Base-by-base conservation (phyloP, 2,113 vertebrate genomes). In the Erythrocercus mccallii region DNA sequence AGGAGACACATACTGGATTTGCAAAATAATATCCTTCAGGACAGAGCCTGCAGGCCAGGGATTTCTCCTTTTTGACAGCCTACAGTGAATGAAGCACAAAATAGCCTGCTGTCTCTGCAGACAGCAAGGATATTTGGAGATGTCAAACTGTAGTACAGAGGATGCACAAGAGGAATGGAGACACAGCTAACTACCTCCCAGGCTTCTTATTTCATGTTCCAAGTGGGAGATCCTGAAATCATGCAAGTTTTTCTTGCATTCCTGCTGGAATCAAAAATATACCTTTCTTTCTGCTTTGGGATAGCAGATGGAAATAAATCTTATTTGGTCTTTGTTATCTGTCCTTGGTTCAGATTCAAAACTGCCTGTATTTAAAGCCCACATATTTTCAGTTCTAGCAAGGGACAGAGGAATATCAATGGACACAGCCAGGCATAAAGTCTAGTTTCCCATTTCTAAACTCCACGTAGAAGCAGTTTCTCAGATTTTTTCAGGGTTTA, bases 31-130 rank as follows among this genome's bases (percentile, higher is more conserved):
- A 89, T 89, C 91, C 88, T 92, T 35, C 69, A 92, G 88, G 95
- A 94, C 88, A 78, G 91, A 92, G 86, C 77, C 88, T 6, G 2
- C 47, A 68, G 92, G 91, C 94, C 91, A 94, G 61, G 77, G 69
- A 88, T 91, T 95, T 97, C 90, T 96, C 74, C 86, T 93, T 84
- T 94, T 73, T 91, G 58, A 94, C 91, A 96, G 94, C 70, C 89
- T 72, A 79, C 40, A 72, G 93, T 72, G 96, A 96, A 91, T 72
- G 92, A 89, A 95, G 91, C 89, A 95, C 96, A 91, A 87, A 91
- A 94, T 80, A 95, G 92, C 89, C 86, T 94, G 83, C 93, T 94
- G 92, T 69, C 93, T 95, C 83, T 10, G 6, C 86, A 95, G 92
- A 95, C 88, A 95, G 91, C 56, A 23, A 68, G 77, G 95, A 66